phyloP scores from a whole-genome alignment of 2,797 vertebrate genomes.

The Adrianichthys oophorus region DNA sequence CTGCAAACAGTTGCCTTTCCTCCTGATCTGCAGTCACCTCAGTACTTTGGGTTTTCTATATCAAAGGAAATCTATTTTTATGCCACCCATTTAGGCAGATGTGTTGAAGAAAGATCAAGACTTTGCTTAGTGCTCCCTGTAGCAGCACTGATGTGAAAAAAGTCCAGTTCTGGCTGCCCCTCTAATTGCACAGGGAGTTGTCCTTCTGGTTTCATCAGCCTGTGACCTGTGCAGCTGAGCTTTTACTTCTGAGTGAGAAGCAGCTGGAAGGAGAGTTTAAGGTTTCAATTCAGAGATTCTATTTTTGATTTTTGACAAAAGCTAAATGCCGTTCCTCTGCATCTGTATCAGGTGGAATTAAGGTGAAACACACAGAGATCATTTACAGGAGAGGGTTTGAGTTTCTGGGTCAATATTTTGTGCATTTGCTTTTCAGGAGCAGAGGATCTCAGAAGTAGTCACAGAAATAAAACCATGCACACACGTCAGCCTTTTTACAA shows the following conservation, averaged over 20 bases:
- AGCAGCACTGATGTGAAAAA: slow-evolving; percentile 30
- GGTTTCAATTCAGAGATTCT: slow-evolving; percentile 41
- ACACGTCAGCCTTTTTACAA: background rate
- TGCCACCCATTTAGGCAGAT: slow-evolving; percentile 1
- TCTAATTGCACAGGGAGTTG: slow-evolving; percentile 42
- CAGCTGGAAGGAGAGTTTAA: slow-evolving; percentile 19
- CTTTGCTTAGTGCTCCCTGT: background rate
- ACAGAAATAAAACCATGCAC: slow-evolving; percentile 6
- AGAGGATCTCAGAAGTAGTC: slow-evolving; percentile 1
- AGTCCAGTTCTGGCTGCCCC: slow-evolving; percentile 11
- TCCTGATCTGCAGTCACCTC: no score
- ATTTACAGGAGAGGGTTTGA: slow-evolving; percentile 10
- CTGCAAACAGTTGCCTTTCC: no score
- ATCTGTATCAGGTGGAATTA: slow-evolving; percentile 25
- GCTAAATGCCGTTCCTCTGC: slow-evolving; percentile 16
- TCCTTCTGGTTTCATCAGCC: slow-evolving; percentile 41
- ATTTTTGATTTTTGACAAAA: slow-evolving; percentile 10
- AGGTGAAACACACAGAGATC: slow-evolving; percentile 6
- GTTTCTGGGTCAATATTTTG: slow-evolving; percentile 4
- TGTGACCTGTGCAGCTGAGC: slow-evolving; percentile 42
- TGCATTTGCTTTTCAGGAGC: slow-evolving; percentile 8
- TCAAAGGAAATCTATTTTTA: slow-evolving; percentile 1
- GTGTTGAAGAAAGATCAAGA: slow-evolving; percentile 13
- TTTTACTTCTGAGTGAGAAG: slow-evolving; percentile 26
- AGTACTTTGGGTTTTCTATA: background rate